phyloP scores from a whole-genome alignment of 2,797 vertebrate species.

The Manis crassicaudata region DNA sequence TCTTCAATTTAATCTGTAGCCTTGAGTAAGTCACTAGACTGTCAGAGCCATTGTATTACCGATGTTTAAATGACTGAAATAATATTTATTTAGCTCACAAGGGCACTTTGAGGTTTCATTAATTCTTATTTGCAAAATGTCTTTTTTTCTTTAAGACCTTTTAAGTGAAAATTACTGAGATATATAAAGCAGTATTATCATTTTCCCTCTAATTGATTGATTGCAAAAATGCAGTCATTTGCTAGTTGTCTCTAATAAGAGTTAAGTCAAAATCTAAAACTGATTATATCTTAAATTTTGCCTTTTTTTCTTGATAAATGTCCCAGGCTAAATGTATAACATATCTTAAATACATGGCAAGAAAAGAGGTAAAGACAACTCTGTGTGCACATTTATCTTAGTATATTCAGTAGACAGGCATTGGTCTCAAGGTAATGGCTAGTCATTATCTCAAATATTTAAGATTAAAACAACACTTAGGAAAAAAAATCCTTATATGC shows the following conservation, averaged over 20 bases:
- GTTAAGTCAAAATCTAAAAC: slow-evolving; percentile 34
- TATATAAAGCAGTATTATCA: slow-evolving; percentile 35
- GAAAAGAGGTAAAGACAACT: slow-evolving; percentile 39
- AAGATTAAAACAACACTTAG: slow-evolving; percentile 66
- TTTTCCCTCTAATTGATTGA: slow-evolving; percentile 64
- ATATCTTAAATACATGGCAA: slow-evolving; percentile 46
- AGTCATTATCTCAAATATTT: slow-evolving; percentile 70
- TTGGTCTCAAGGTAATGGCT: slow-evolving; percentile 56
- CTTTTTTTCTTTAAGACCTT: slow-evolving; percentile 31
- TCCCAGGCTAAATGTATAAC: slow-evolving; percentile 23
- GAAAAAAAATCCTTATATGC: background rate
- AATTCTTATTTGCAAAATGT: slow-evolving; percentile 36
- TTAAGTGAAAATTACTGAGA: slow-evolving; percentile 38
- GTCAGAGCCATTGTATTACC: background rate
- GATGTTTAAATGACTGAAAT: slow-evolving; percentile 52
- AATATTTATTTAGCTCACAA: slow-evolving; percentile 55
- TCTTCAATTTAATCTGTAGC: background rate
- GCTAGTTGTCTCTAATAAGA: slow-evolving; percentile 46
- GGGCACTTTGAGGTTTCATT: background rate
- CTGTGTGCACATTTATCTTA: slow-evolving; percentile 28
- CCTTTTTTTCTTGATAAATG: slow-evolving; percentile 26
- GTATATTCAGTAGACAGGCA: slow-evolving; percentile 26
- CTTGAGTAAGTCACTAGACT: background rate
- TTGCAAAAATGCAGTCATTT: slow-evolving; percentile 29
- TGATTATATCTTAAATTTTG: slow-evolving; percentile 53